phyloP scores from a whole-genome alignment of 2,113 vertebrate species.

The Bucco capensis region DNA sequence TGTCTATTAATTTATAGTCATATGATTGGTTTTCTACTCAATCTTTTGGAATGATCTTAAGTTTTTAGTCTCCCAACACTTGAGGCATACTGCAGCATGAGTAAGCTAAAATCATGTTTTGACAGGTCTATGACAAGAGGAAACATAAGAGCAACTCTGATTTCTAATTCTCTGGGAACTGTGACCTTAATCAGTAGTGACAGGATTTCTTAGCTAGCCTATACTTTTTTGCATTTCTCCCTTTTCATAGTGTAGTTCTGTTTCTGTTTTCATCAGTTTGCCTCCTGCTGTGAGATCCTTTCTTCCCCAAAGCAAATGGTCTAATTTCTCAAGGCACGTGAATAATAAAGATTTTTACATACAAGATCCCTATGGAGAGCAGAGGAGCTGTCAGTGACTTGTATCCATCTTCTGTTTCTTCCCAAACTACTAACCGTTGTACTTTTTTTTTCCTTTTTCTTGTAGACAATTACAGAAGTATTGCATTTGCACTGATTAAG shows the following conservation, averaged over 20 bases:
- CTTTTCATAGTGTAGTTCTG: background rate
- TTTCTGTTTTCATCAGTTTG: background rate
- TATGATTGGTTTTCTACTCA: background rate
- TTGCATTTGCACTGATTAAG: background rate
- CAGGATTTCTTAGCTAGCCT: background rate
- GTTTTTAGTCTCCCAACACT: background rate
- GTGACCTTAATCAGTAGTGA: background rate
- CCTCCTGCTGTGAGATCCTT: background rate
- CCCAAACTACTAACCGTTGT: background rate
- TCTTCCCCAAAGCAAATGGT: background rate
- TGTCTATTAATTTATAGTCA: background rate
- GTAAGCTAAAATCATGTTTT: slow-evolving; percentile 36
- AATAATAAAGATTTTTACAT: background rate
- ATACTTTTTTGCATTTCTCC: background rate
- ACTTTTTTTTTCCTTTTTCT: background rate
- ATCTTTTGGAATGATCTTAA: slow-evolving; percentile 1
- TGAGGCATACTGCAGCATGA: background rate
- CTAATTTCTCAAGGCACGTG: background rate
- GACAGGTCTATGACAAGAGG: background rate
- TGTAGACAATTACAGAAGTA: background rate
- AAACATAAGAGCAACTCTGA: background rate
- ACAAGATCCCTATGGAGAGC: background rate
- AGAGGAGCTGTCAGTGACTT: background rate
- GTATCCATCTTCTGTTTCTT: background rate
- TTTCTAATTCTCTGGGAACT: background rate